Percentiles rank a stretch among this genome's conserved stretches.
These are phyloP conservation scores for Scaptomyza graminum DNA, from an alignment of 1,140 invertebrate species.

Conservation along the genomic window DNA sequence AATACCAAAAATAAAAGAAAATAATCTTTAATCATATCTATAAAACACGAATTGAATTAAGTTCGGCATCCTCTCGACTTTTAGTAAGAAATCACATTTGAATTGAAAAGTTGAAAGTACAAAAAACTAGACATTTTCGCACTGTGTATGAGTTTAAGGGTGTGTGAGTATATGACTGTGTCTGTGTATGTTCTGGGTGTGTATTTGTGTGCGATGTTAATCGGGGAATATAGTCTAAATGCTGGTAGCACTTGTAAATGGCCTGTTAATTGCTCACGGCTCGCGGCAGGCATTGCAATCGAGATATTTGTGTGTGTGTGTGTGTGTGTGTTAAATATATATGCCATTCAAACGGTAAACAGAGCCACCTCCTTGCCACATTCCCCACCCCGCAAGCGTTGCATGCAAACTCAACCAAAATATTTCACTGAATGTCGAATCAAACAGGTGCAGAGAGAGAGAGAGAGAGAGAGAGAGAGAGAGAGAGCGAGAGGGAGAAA, in stretches of 20 bases:
- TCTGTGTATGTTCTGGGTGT: too few relatives aligned
- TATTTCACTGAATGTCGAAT: conserved; percentile 36
- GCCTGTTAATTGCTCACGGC: conserved; percentile 60
- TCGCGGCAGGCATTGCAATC: background rate
- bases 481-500: too few relatives aligned
- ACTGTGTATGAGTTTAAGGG: background rate
- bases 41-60: too few relatives aligned
- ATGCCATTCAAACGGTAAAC: background rate
- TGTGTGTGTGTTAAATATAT: conserved; percentile 28
- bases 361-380: background rate
- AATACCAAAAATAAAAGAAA: too few relatives aligned
- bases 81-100: too few relatives aligned
- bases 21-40: too few relatives aligned
- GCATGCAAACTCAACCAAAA: background rate
- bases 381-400: background rate
- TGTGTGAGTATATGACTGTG: background rate
- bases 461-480: background rate
- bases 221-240: conserved; percentile 52
- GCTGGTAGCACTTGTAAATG: conserved; percentile 54
- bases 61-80: too few relatives aligned
- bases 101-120: too few relatives aligned
- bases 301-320: background rate
- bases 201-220: conserved; percentile 44
- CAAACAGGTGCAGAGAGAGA: conserved; percentile 60
- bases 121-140: too few relatives aligned